Evolutionary conservation across 2,888 invertebrate genomes (phyloP).

Genomic region (Megastigmus dorsalis): DNA sequence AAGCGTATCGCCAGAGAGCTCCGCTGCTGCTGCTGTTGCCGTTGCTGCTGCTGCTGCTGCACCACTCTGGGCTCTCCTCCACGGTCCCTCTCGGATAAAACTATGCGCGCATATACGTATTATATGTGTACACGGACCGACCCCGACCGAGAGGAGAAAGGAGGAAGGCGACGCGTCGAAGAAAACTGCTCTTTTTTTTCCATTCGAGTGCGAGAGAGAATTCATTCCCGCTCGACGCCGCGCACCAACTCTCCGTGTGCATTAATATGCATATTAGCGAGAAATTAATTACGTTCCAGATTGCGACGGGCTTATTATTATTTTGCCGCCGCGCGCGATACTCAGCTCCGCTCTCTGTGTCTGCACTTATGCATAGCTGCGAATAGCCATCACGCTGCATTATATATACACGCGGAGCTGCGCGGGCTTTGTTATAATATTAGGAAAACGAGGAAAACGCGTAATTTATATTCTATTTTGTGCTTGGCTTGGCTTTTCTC

Average conservation of each 20-base stretch:
- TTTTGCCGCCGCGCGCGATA: slow-evolving; percentile 19
- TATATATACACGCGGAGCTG: not conserved
- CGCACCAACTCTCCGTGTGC: not conserved
- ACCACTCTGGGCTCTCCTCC: too few species aligned
- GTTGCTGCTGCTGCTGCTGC: too few species aligned
- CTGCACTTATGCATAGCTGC: not conserved
- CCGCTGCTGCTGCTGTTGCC: slow-evolving; percentile 49
- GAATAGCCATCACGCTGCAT: slow-evolving; percentile 13
- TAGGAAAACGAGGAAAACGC: too few species aligned
- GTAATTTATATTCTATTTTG: too few species aligned
- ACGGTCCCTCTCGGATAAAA: too few species aligned
- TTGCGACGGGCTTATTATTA: slow-evolving; percentile 36
- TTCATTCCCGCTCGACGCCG: not conserved
- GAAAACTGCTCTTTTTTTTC: not conserved
- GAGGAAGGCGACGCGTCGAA: not conserved
- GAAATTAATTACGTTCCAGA: slow-evolving; percentile 41
- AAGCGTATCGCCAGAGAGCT: slow-evolving; percentile 54
- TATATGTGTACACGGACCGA: too few species aligned
- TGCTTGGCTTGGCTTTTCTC: too few species aligned
- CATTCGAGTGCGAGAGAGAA: not conserved
- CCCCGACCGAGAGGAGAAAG: slow-evolving; percentile 21
- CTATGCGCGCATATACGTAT: too few species aligned
- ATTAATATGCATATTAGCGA: slow-evolving; percentile 50
- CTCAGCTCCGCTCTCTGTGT: too few species aligned
- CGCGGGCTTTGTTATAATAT: not conserved